phyloP scores from a whole-genome alignment of 53 echinoderm and acorn worm genomes.

The Patiria pectinifera region DNA sequence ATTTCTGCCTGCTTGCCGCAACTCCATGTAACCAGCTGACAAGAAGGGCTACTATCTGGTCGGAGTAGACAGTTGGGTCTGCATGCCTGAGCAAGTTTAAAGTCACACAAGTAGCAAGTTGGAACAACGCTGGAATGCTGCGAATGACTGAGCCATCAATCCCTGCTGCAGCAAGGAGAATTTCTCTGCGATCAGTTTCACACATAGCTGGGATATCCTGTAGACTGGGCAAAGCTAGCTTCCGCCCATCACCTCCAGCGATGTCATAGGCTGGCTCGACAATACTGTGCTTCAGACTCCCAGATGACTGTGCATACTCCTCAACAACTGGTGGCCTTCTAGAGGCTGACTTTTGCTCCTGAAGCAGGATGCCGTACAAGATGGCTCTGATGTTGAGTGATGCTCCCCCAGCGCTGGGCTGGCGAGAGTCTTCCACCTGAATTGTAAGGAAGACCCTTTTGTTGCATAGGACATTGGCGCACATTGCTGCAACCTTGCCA shows the following conservation, averaged over 20 bases:
- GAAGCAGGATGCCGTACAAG: slow-evolving; percentile 63
- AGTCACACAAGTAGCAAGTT: slow-evolving; percentile 24
- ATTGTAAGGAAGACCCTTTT: slow-evolving; percentile 57
- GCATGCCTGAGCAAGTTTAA: slow-evolving; percentile 14
- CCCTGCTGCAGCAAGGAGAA: slow-evolving; percentile 32
- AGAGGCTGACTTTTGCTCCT: not conserved
- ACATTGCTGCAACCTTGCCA: slow-evolving; percentile 53
- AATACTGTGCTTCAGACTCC: not conserved
- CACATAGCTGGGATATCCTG: slow-evolving; percentile 63
- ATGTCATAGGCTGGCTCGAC: slow-evolving; percentile 51
- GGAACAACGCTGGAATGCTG: slow-evolving; percentile 24
- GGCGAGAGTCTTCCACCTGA: slow-evolving; percentile 69
- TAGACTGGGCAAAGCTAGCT: slow-evolving; percentile 48
- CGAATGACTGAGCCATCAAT: slow-evolving; percentile 12
- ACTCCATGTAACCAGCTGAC: slow-evolving; percentile 71
- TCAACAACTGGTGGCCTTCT: slow-evolving; percentile 10
- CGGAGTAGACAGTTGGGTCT: slow-evolving; percentile 16
- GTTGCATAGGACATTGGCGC: slow-evolving; percentile 73
- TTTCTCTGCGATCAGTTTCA: slow-evolving; percentile 28
- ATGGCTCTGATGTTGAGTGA: slow-evolving; percentile 52
- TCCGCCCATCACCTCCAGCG: slow-evolving; percentile 17
- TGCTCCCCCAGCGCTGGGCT: slow-evolving; percentile 50
- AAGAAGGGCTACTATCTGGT: slow-evolving; percentile 68
- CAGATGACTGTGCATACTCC: slow-evolving; percentile 21
- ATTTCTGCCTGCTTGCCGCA: slow-evolving; percentile 27